These are phyloP conservation scores for Enhydra lutris DNA, from an alignment of 2,113 vertebrate genomes.

Conservation along the genomic window DNA sequence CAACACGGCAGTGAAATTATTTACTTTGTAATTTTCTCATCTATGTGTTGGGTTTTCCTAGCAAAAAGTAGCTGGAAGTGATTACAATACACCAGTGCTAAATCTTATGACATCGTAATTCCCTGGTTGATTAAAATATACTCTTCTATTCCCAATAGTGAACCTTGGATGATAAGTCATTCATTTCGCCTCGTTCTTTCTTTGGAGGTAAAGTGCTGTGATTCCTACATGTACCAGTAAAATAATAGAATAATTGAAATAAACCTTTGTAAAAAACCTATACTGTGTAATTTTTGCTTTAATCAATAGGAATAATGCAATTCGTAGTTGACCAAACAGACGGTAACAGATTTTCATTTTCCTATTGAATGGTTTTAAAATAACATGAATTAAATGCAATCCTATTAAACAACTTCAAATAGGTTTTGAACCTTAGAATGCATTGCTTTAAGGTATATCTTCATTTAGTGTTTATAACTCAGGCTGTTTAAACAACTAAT, in stretches of 20 bases:
- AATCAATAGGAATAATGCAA: not conserved
- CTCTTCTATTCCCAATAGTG: not conserved
- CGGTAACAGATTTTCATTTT: not conserved
- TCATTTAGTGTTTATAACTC: not conserved
- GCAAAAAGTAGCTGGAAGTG: not conserved
- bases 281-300: not conserved
- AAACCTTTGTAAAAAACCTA: not conserved
- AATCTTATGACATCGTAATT: not conserved
- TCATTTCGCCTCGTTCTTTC: not conserved
- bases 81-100: not conserved
- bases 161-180: not conserved
- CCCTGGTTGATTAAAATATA: not conserved
- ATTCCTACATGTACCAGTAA: not conserved
- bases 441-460: not conserved
- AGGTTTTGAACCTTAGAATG: not conserved
- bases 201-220: not conserved
- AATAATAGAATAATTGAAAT: not conserved
- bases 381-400: not conserved
- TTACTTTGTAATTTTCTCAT: not conserved
- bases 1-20: not conserved
- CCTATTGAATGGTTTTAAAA: not conserved
- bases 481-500: not conserved
- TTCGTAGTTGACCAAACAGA: not conserved
- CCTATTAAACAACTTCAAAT: not conserved
- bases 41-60: not conserved